Base-by-base conservation (phyloP, 1,140 invertebrate species). In the Lepidostoma basale region DNA sequence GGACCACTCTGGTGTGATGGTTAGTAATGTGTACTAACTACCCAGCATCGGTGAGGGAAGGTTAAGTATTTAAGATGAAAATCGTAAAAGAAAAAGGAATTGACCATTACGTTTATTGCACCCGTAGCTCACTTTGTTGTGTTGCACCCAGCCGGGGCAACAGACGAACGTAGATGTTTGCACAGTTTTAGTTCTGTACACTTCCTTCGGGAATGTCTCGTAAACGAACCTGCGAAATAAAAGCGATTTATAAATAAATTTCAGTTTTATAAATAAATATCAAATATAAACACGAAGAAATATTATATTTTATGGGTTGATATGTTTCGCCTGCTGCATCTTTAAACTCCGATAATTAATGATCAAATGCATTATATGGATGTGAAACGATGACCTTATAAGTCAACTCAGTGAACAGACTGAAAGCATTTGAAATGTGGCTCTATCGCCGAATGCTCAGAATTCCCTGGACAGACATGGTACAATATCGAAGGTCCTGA, bases 61-160 rank as follows among this genome's bases (percentile, higher is more conserved):
- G n/a, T n/a, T n/a, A n/a, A n/a, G n/a, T n/a, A n/a, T n/a, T n/a
- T n/a, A n/a, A n/a, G n/a, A n/a, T n/a, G n/a, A n/a, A n/a, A n/a
- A n/a, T n/a, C n/a, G n/a, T n/a, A n/a, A n/a, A n/a, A n/a, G n/a
- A n/a, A n/a, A n/a, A n/a, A n/a, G n/a, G n/a, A n/a, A n/a, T n/a
- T n/a, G n/a, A n/a, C n/a, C n/a, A 59, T 86, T 77, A 88, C 88
- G 85, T 84, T 86, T 87, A 73, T 85, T 86, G 72, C 88, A 89
- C 22, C 85, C 86, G 64, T 83, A 84, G 69, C 85, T 83, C 26
- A 80, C 77, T 54, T 81, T 81, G 9, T 76, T 81, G 28, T 83
- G 76, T 68, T 87, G 84, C 4, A 79, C 83, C 88, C 87, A 89
- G 62, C 88, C 88, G 1, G 85, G 85, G 74, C 88, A 89, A 73